Percentiles rank a stretch among this genome's conserved stretches.
phyloP scores from a whole-genome alignment of 2,113 vertebrate genomes.

The Hoplias malabaricus region DNA sequence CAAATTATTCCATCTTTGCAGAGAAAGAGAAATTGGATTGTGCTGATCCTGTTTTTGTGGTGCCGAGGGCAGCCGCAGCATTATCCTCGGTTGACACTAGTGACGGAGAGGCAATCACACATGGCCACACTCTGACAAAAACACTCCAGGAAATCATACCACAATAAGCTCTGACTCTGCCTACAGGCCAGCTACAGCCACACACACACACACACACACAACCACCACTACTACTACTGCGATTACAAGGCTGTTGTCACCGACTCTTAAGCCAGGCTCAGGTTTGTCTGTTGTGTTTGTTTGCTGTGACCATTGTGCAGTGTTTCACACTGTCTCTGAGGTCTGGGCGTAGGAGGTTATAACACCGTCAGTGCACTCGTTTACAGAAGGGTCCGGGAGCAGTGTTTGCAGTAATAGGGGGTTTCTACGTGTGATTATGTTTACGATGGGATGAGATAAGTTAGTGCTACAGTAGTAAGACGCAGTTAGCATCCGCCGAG shows the following conservation, averaged over 20 bases:
- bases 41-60: conserved; percentile 74
- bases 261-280: background rate
- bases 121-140: conserved; percentile 76
- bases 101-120: conserved; percentile 78
- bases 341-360: background rate
- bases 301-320: background rate
- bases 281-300: background rate
- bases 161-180: conserved; percentile 75
- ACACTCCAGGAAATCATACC: conserved; percentile 79
- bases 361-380: background rate
- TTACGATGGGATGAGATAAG: too few species aligned
- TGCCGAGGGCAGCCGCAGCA: conserved; percentile 59
- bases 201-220: conserved; percentile 34
- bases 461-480: too few species aligned
- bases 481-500: too few species aligned
- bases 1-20: conserved; percentile 79
- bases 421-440: too few species aligned
- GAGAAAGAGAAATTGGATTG: conserved; percentile 79
- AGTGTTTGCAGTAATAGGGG: background rate
- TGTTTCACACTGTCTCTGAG: background rate
- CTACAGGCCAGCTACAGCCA: conserved; percentile 57
- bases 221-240: conserved; percentile 25
- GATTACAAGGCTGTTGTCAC: conserved; percentile 7
- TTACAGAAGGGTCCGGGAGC: background rate
- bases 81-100: conserved; percentile 76